These are phyloP conservation scores for Strongylocentrotus purpuratus DNA, from an alignment of 35 echinoderm and acorn worm species.

Conservation along the genomic window DNA sequence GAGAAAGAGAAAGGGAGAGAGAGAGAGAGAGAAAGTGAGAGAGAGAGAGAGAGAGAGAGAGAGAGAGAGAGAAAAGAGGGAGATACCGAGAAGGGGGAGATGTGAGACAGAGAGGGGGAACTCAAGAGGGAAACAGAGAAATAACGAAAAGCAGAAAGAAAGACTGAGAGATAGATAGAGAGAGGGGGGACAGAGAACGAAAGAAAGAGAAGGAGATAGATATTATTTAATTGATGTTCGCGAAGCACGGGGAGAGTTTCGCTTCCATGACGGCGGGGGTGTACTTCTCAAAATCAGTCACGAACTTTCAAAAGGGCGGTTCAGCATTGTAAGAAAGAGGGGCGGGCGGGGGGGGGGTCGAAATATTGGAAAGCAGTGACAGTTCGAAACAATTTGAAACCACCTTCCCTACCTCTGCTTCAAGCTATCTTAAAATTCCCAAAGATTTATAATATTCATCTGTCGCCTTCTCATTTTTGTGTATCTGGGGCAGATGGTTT, in stretches of 20 bases:
- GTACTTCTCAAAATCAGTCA: background rate
- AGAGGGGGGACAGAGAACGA: background rate
- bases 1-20: too few relatives aligned
- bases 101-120: too few relatives aligned
- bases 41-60: background rate
- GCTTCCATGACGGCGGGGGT: background rate
- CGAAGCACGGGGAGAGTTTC: background rate
- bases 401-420: background rate
- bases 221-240: background rate
- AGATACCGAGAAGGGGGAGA: too few relatives aligned
- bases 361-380: background rate
- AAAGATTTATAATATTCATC: background rate
- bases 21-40: too few relatives aligned
- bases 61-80: background rate
- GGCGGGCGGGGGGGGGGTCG: background rate
- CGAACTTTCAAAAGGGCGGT: background rate
- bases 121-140: too few relatives aligned
- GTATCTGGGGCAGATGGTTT: background rate
- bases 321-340: background rate
- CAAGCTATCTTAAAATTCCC: too few relatives aligned
- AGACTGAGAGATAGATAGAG: background rate
- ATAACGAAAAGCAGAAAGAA: too few relatives aligned
- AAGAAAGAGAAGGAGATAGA: background rate
- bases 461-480: background rate
- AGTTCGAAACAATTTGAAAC: background rate